phyloP scores from a whole-genome alignment of 2,113 vertebrate genomes.

The Mungos mungo region DNA sequence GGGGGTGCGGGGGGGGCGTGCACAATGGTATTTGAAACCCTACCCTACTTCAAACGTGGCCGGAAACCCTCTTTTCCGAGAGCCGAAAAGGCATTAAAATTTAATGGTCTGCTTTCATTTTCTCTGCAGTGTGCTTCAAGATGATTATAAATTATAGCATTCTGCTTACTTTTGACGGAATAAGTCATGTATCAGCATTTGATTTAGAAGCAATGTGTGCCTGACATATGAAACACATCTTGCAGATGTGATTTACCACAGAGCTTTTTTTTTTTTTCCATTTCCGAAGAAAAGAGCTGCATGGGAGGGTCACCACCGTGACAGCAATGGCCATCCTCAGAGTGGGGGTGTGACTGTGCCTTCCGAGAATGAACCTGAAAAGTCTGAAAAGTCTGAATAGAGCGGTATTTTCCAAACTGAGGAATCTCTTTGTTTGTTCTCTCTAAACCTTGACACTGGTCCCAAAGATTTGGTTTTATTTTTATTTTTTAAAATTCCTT shows the following conservation, averaged over 20 bases:
- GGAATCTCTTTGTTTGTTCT: neutral
- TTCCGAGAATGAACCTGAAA: slow-evolving; percentile 51
- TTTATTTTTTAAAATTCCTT: neutral
- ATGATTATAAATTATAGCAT: slow-evolving; percentile 85
- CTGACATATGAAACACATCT: slow-evolving; percentile 82
- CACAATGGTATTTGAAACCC: slow-evolving; percentile 66
- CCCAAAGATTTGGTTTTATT: neutral
- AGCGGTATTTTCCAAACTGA: slow-evolving; percentile 57
- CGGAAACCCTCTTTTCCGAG: slow-evolving; percentile 75
- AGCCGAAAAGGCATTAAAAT: slow-evolving; percentile 84
- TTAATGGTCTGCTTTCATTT: slow-evolving; percentile 86
- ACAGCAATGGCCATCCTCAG: slow-evolving; percentile 15
- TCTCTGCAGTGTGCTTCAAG: slow-evolving; percentile 77
- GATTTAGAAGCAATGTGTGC: slow-evolving; percentile 83
- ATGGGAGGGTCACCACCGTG: slow-evolving; percentile 14
- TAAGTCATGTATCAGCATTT: slow-evolving; percentile 85
- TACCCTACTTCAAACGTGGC: slow-evolving; percentile 71
- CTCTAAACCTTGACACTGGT: neutral
- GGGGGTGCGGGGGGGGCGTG: neutral
- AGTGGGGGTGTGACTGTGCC: slow-evolving; percentile 45
- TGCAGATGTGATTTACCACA: slow-evolving; percentile 81
- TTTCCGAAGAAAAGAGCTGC: slow-evolving; percentile 73
- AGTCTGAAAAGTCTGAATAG: slow-evolving; percentile 57
- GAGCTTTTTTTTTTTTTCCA: slow-evolving; percentile 49
- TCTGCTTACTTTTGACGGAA: slow-evolving; percentile 86